Conservation (phyloP, 2,888 invertebrate genomes). For the Agrochola lota region DNA sequence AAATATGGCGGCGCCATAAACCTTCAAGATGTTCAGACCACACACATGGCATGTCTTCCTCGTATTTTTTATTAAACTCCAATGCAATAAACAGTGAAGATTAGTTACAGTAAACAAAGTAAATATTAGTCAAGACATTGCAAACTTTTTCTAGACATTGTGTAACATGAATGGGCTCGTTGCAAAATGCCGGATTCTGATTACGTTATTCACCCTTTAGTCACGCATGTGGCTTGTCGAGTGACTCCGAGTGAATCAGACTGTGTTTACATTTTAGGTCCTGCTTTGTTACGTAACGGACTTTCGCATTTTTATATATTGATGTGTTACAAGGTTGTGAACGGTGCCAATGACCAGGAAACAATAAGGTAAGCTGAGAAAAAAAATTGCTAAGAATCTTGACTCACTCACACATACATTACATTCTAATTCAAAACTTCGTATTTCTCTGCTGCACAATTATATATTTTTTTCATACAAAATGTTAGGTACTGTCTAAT, state of each 20-base stretch:
- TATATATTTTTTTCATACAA: background rate
- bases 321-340: conserved; percentile 40
- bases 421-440: background rate
- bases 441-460: no score
- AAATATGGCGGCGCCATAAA: background rate
- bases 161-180: conserved; percentile 28
- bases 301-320: conserved; percentile 24
- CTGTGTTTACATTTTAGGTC: conserved; percentile 32
- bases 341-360: conserved; percentile 2
- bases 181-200: conserved; percentile 59
- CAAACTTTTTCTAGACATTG: conserved; percentile 25
- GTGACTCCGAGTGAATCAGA: conserved; percentile 50
- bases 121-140: background rate
- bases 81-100: background rate
- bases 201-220: conserved; percentile 51
- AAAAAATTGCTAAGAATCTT: background rate
- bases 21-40: background rate
- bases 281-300: conserved; percentile 43
- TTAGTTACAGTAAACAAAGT: conserved; percentile 6
- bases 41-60: background rate
- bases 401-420: background rate
- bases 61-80: no score
- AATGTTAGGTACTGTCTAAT: no score
- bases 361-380: background rate
- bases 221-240: conserved; percentile 54